A percentile compares a stretch with the other conserved stretches of the same genome.
These are phyloP conservation scores for Caranx melampygus DNA, from an alignment of 2,113 vertebrate species.

Conservation along the genomic window DNA sequence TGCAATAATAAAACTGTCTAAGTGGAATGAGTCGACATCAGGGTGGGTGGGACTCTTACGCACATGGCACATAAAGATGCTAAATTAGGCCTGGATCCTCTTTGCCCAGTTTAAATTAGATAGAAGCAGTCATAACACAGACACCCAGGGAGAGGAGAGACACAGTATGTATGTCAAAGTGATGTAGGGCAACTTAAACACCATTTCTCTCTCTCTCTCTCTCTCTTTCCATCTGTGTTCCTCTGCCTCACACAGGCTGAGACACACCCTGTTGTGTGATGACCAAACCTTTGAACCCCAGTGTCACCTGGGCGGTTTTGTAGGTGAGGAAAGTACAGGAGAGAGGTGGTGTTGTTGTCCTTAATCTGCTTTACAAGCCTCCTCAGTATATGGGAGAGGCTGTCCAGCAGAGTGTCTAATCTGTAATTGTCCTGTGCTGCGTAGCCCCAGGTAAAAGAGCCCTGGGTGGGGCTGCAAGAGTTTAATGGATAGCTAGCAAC, in stretches of 20 bases:
- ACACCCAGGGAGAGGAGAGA: conserved; percentile 26
- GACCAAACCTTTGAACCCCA: conserved; percentile 76
- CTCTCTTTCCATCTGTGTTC: conserved; percentile 1
- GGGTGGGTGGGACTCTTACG: conserved; percentile 11
- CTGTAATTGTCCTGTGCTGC: conserved; percentile 78
- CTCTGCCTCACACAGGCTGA: not conserved
- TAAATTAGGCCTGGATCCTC: conserved; percentile 41
- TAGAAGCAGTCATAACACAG: conserved; percentile 40
- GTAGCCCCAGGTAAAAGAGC: conserved; percentile 75
- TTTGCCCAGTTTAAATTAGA: conserved; percentile 35
- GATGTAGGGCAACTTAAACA: conserved; percentile 37
- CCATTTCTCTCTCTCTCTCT: conserved; percentile 9
- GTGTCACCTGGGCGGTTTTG: conserved; percentile 66
- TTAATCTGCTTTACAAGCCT: conserved; percentile 79
- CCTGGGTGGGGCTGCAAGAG: conserved; percentile 62
- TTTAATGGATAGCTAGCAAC: conserved; percentile 72
- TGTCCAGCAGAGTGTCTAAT: conserved; percentile 64
- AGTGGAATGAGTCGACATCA: conserved; percentile 39
- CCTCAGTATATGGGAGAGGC: conserved; percentile 72
- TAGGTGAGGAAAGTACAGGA: conserved; percentile 76
- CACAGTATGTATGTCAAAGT: conserved; percentile 43
- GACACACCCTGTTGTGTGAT: conserved; percentile 61
- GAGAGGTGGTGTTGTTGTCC: conserved; percentile 66
- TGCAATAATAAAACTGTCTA: conserved; percentile 59
- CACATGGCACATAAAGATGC: conserved; percentile 42